Percentiles rank a stretch among this genome's conserved stretches.
Conservation (phyloP, 1,140 invertebrate species). For the Cyrtorhinus lividipennis region DNA sequence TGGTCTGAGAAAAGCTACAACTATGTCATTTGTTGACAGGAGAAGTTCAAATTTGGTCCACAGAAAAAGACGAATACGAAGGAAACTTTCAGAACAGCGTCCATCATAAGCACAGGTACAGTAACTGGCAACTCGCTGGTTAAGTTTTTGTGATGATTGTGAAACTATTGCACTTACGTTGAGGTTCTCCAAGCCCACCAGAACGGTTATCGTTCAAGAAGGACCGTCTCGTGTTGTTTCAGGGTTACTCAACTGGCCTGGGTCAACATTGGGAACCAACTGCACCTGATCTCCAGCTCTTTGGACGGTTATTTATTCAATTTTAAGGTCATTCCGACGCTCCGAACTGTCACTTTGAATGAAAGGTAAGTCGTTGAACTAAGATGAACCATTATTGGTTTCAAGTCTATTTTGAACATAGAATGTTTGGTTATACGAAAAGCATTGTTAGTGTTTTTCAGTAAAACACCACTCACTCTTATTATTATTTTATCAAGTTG, state of each 20-base stretch:
- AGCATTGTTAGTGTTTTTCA: too few relatives aligned
- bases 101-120: not conserved
- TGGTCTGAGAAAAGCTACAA: conserved; percentile 5
- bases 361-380: conserved; percentile 11
- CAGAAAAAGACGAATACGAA: not conserved
- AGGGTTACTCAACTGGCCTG: conserved; percentile 15
- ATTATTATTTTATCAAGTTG: too few relatives aligned
- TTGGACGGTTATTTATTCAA: conserved; percentile 15
- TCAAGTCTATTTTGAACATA: too few relatives aligned
- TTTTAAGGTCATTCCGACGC: conserved; percentile 12
- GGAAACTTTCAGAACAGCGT: not conserved
- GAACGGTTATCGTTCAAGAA: not conserved
- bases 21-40: not conserved
- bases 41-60: not conserved
- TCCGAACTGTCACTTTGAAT: conserved; percentile 9
- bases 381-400: too few relatives aligned
- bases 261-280: conserved; percentile 13
- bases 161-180: not conserved
- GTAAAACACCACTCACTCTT: too few relatives aligned
- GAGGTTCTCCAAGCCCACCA: not conserved
- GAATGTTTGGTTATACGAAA: too few relatives aligned
- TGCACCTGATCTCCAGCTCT: conserved; percentile 7
- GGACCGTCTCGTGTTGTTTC: not conserved
- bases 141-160: not conserved
- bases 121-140: too few relatives aligned